Evolutionary conservation across 2,113 vertebrate genomes (phyloP).

Genomic region (Tetrao urogallus): DNA sequence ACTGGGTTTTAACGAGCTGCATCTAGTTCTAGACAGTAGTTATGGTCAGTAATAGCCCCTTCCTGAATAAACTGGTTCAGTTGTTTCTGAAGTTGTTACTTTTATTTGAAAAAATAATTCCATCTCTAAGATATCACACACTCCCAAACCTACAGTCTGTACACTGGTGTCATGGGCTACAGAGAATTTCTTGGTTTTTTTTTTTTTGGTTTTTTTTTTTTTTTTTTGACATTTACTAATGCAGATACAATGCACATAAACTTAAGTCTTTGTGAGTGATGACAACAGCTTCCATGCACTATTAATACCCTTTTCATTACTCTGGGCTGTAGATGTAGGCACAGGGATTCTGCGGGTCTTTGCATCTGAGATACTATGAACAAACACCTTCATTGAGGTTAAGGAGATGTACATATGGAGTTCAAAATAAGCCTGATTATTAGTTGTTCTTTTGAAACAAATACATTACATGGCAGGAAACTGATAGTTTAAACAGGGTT

Average conservation of each 20-base stretch:
- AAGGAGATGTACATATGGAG: background rate
- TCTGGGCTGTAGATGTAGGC: background rate
- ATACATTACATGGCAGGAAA: background rate
- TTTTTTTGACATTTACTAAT: background rate
- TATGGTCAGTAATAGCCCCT: accelerated
- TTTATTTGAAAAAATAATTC: background rate
- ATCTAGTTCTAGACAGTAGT: background rate
- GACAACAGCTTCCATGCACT: background rate
- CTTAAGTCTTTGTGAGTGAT: background rate
- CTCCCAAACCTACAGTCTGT: background rate
- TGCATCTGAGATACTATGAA: background rate
- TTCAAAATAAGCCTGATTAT: background rate
- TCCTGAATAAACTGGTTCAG: background rate
- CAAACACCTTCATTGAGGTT: background rate
- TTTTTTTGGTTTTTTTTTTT: background rate
- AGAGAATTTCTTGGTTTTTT: background rate
- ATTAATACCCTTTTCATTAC: background rate
- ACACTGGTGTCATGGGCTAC: background rate
- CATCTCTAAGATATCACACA: background rate
- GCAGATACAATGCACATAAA: background rate
- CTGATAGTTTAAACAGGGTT: background rate
- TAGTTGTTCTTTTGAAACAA: background rate
- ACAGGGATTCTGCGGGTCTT: background rate
- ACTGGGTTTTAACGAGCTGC: background rate
- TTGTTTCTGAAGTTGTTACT: background rate